phyloP scores from a whole-genome alignment of 2,113 vertebrate genomes.

The Rhinolophus ferrumequinum region DNA sequence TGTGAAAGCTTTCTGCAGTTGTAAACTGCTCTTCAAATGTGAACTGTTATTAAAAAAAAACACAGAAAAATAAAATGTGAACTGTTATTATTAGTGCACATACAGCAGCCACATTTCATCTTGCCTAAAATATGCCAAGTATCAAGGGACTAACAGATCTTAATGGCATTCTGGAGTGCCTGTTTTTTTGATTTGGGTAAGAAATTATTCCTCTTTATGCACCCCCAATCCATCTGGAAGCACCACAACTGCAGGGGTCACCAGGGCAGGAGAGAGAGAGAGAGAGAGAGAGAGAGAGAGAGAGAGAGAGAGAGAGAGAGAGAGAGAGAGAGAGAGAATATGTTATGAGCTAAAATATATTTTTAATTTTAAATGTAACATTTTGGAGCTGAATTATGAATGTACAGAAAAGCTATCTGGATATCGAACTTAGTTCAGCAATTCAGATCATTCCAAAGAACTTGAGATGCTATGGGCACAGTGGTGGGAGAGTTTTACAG shows the following conservation, averaged over 20 bases:
- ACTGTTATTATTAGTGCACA: neutral
- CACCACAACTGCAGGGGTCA: neutral
- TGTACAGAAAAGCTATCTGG: neutral
- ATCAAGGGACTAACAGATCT: neutral
- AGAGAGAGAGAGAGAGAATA: neutral
- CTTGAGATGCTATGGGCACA: neutral
- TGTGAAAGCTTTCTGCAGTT: neutral
- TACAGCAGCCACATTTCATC: neutral
- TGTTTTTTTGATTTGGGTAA: neutral
- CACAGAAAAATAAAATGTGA: too few relatives aligned
- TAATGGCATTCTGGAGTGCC: slow-evolving; percentile 19
- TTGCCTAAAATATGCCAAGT: slow-evolving; percentile 9
- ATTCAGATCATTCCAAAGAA: slow-evolving; percentile 26
- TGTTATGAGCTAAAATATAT: neutral
- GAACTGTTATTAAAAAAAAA: too few relatives aligned
- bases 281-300: too few relatives aligned
- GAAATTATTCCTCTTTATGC: neutral
- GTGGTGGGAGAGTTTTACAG: neutral
- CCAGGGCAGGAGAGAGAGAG: neutral
- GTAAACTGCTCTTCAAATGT: slow-evolving; percentile 4
- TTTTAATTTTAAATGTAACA: slow-evolving; percentile 21
- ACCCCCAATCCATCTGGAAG: neutral
- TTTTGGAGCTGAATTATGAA: neutral
- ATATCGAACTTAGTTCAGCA: neutral
- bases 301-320: too few relatives aligned